Percentiles rank a stretch among this genome's conserved stretches.
Conservation (phyloP, 30 jellyfish, hydroid and myxozoan genomes). For the Aurelia sp. region DNA sequence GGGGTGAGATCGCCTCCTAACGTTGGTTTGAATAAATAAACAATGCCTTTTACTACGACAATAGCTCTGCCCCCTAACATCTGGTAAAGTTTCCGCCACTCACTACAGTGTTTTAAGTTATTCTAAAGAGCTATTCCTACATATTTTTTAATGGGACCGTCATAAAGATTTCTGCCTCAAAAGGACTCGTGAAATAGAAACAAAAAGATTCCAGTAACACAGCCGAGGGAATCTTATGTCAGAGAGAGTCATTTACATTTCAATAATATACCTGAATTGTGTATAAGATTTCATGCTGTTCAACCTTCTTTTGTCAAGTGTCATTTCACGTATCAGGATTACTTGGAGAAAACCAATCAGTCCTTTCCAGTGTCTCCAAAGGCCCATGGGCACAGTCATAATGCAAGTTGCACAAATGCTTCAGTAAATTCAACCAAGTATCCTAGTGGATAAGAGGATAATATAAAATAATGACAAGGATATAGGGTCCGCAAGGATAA, state of each 20-base stretch:
- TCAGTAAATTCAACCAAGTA: slow-evolving; percentile 16
- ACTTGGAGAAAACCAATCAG: no score
- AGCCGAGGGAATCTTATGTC: neutral
- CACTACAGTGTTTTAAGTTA: no score
- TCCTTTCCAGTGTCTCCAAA: no score
- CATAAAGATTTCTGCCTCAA: neutral
- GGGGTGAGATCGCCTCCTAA: no score
- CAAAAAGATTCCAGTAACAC: no score
- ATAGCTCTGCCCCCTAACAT: no score
- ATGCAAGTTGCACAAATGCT: slow-evolving; percentile 12
- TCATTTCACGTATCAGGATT: neutral
- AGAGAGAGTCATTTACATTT: neutral
- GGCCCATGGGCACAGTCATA: slow-evolving; percentile 5
- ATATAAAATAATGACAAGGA: neutral
- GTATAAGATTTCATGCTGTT: slow-evolving; percentile 6
- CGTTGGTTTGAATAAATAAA: no score
- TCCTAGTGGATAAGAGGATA: neutral
- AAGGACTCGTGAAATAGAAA: neutral
- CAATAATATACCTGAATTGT: neutral
- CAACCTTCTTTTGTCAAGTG: slow-evolving; percentile 9
- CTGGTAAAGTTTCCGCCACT: no score
- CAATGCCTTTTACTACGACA: no score
- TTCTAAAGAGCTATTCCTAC: no score
- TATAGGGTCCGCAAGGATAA: no score
- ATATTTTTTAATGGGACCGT: no score